phyloP scores from a whole-genome alignment of 2,113 vertebrate genomes.

The Perognathus longimembris region DNA sequence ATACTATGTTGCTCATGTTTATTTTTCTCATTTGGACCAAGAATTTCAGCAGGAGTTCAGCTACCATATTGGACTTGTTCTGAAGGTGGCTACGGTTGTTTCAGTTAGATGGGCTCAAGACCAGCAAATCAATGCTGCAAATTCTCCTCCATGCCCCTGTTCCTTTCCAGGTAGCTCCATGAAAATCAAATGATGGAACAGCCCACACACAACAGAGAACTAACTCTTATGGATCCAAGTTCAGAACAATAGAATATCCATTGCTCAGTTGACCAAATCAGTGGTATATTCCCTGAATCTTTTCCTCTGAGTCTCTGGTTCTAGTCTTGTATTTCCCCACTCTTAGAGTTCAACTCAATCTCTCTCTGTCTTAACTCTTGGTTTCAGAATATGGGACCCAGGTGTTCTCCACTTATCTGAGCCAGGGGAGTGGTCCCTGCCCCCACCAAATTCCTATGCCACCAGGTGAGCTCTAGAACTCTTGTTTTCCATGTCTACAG shows the following conservation, averaged over 20 bases:
- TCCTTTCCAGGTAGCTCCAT: not conserved
- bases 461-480: too few species aligned
- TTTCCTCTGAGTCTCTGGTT: not conserved
- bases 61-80: not conserved
- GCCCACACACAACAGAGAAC: not conserved
- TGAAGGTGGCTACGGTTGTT: not conserved
- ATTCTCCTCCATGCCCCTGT: not conserved
- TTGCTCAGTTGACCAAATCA: not conserved
- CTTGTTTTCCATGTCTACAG: too few species aligned
- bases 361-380: not conserved
- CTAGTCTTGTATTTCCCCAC: not conserved
- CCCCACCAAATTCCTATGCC: not conserved
- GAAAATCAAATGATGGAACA: slow-evolving; percentile 11
- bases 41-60: not conserved
- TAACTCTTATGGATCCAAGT: not conserved
- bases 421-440: not conserved
- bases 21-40: slow-evolving; percentile 12
- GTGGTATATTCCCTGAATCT: not conserved
- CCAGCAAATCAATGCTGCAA: not conserved
- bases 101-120: not conserved
- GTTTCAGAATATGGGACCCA: not conserved
- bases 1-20: not conserved
- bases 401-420: not conserved
- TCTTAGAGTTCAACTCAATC: not conserved
- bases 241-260: not conserved